These are phyloP conservation scores for Lamprologus ornatipinnis DNA, from an alignment of 2,113 vertebrate species.

Conservation along the genomic window DNA sequence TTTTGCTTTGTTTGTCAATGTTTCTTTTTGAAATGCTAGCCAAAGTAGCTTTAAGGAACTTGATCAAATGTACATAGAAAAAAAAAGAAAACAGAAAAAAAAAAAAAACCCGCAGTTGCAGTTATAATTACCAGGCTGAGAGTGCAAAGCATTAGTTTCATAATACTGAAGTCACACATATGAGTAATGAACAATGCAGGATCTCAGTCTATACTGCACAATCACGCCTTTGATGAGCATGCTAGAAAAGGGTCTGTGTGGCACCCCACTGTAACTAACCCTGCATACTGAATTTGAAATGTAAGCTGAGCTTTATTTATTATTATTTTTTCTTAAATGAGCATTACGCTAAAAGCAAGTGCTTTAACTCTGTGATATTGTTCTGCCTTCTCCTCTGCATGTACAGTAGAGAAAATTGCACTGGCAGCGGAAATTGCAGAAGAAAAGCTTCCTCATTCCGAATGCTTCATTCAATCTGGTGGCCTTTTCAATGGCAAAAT, in stretches of 20 bases:
- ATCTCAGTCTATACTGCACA: neutral
- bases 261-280: neutral
- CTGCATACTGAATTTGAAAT: neutral
- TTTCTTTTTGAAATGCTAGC: neutral
- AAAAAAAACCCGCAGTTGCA: neutral
- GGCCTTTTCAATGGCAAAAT: conserved; percentile 57
- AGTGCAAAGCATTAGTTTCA: neutral
- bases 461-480: conserved; percentile 49
- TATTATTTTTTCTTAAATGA: neutral
- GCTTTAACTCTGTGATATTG: neutral
- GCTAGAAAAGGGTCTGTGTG: neutral
- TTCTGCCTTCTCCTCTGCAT: neutral
- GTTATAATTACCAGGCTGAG: neutral
- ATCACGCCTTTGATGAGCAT: neutral
- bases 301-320: neutral
- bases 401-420: conserved; percentile 16
- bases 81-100: neutral
- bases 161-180: neutral
- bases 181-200: neutral
- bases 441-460: conserved; percentile 36
- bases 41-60: neutral
- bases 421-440: conserved; percentile 34
- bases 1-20: conserved; percentile 10
- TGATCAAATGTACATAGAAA: neutral
- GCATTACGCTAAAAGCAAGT: neutral